A percentile compares a stretch with the other conserved stretches of the same genome.
Conservation (phyloP, 2,113 vertebrate genomes). For the Sylvia atricapilla region DNA sequence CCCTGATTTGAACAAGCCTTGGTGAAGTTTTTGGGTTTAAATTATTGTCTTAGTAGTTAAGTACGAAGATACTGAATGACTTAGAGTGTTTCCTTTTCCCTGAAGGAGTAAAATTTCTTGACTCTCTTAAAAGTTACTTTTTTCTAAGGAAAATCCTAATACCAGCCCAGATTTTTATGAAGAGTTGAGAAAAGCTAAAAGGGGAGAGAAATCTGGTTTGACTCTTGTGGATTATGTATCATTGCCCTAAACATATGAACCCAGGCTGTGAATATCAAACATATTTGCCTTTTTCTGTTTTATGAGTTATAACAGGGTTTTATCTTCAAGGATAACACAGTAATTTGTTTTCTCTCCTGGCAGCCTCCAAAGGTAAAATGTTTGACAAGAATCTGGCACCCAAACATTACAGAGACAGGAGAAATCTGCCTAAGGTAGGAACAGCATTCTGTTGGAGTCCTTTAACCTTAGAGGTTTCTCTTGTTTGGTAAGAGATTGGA, state of each 20-base stretch:
- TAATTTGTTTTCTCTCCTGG: conserved; percentile 30
- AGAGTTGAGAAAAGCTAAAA: neutral
- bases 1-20: neutral
- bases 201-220: neutral
- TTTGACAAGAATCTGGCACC: conserved; percentile 97
- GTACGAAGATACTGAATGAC: neutral
- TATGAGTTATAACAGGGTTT: neutral
- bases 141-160: neutral
- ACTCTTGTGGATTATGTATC: neutral
- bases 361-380: conserved; percentile 98
- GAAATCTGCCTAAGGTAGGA: conserved; percentile 96
- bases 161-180: neutral
- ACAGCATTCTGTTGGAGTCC: neutral
- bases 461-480: neutral
- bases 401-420: conserved; percentile 96
- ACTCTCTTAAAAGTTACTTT: neutral
- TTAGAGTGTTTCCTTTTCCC: neutral
- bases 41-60: neutral
- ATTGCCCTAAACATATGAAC: neutral
- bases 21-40: neutral
- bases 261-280: neutral
- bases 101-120: neutral
- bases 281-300: neutral
- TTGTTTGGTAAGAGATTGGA: neutral
- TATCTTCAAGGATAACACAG: neutral